phyloP scores from a whole-genome alignment of 1,140 invertebrate species.

The Platyscapa corneri region DNA sequence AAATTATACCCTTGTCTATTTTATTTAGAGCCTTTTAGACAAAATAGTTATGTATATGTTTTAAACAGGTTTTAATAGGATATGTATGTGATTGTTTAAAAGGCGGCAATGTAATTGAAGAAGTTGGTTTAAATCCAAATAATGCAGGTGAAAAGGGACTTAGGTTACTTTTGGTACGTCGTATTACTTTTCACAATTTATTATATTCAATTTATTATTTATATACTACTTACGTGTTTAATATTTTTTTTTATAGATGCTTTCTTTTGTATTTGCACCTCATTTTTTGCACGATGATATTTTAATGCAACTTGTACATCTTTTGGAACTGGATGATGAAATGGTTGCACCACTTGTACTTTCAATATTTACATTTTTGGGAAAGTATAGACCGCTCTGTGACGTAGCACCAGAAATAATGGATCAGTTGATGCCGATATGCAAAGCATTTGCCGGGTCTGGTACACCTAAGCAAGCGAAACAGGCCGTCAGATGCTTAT shows the following conservation, averaged over 20 bases:
- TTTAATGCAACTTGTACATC: conserved; percentile 84
- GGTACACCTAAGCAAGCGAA: conserved; percentile 97
- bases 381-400: conserved; percentile 88
- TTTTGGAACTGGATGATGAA: conserved; percentile 88
- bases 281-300: conserved; percentile 93
- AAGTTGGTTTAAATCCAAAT: conserved; percentile 84
- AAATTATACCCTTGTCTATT: not conserved
- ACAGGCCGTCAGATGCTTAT: conserved; percentile 94
- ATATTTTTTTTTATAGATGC: conserved; percentile 73
- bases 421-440: conserved; percentile 85
- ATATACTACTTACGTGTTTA: not conserved
- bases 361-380: conserved; percentile 89
- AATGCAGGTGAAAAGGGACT: conserved; percentile 89
- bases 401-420: conserved; percentile 82
- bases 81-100: conserved; percentile 79
- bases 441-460: conserved; percentile 88
- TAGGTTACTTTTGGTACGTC: conserved; percentile 82
- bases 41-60: not conserved
- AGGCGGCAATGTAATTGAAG: conserved; percentile 81
- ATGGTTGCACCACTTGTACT: conserved; percentile 87
- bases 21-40: not conserved
- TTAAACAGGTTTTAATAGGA: conserved; percentile 69
- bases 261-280: conserved; percentile 93
- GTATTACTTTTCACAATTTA: conserved; percentile 19
- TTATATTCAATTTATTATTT: not conserved